phyloP scores from a whole-genome alignment of 2,113 vertebrate species.

The Anolis carolinensis region DNA sequence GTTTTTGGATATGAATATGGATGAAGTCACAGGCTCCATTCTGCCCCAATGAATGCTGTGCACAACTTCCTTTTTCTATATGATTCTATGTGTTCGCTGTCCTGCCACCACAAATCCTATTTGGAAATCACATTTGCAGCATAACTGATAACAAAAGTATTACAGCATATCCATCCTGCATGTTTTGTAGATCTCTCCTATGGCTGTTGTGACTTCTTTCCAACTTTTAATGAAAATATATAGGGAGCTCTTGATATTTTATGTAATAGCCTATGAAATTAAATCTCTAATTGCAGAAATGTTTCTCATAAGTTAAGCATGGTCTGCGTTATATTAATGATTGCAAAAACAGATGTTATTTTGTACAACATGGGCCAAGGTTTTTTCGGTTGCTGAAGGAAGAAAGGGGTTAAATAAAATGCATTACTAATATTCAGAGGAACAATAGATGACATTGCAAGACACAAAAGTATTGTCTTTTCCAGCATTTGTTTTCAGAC shows the following conservation, averaged over 20 bases:
- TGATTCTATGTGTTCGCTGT: slow-evolving; percentile 62
- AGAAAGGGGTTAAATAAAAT: slow-evolving; percentile 58
- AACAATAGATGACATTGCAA: slow-evolving; percentile 48
- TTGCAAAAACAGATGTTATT: slow-evolving; percentile 62
- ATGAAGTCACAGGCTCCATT: slow-evolving; percentile 69
- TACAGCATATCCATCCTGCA: slow-evolving; percentile 53
- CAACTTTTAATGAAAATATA: slow-evolving; percentile 55
- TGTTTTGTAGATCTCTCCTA: slow-evolving; percentile 46
- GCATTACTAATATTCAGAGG: slow-evolving; percentile 60
- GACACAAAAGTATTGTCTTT: slow-evolving; percentile 50
- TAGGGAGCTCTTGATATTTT: slow-evolving; percentile 55
- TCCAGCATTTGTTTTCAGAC: slow-evolving; percentile 56
- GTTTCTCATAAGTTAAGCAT: slow-evolving; percentile 62
- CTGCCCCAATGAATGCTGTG: slow-evolving; percentile 54
- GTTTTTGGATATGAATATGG: slow-evolving; percentile 62
- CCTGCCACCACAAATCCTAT: slow-evolving; percentile 72
- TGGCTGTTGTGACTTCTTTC: slow-evolving; percentile 66
- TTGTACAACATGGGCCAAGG: slow-evolving; percentile 57
- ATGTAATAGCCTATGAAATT: slow-evolving; percentile 69
- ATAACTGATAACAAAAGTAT: slow-evolving; percentile 73
- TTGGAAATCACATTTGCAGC: slow-evolving; percentile 75
- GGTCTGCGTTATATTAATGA: slow-evolving; percentile 55
- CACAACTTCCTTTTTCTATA: slow-evolving; percentile 56
- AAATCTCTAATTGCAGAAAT: slow-evolving; percentile 63
- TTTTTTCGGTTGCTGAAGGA: slow-evolving; percentile 56